These are phyloP conservation scores for Dicycla oo DNA, from an alignment of 2,888 invertebrate species.

Conservation along the genomic window DNA sequence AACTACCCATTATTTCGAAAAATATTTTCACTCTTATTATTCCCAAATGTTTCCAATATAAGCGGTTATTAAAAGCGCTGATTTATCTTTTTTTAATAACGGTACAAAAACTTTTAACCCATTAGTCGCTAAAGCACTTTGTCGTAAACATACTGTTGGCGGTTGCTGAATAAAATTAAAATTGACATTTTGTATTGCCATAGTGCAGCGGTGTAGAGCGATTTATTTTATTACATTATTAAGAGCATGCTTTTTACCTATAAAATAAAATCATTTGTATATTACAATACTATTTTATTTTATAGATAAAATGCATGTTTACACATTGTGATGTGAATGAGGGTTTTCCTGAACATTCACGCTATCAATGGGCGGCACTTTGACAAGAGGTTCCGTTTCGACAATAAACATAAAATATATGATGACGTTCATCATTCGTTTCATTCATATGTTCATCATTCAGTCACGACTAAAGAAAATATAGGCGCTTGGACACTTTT, in stretches of 20 bases:
- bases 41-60: slow-evolving; percentile 36
- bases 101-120: slow-evolving; percentile 63
- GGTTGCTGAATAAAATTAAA: slow-evolving; percentile 77
- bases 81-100: slow-evolving; percentile 63
- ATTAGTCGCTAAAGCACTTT: slow-evolving; percentile 69
- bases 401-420: too few species aligned
- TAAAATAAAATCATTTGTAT: too few species aligned
- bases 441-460: too few species aligned
- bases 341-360: too few species aligned
- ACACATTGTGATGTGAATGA: slow-evolving; percentile 18
- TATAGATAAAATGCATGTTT: slow-evolving; percentile 69
- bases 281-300: slow-evolving; percentile 78
- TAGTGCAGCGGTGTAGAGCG: slow-evolving; percentile 67
- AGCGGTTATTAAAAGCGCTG: slow-evolving; percentile 40
- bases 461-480: too few species aligned
- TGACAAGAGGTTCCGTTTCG: too few species aligned
- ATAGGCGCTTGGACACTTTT: too few species aligned
- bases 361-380: too few species aligned
- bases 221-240: slow-evolving; percentile 83
- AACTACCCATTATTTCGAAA: slow-evolving; percentile 4
- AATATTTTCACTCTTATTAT: slow-evolving; percentile 15
- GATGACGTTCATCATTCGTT: too few species aligned
- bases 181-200: slow-evolving; percentile 76
- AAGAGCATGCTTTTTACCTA: too few species aligned
- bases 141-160: slow-evolving; percentile 71